phyloP scores from a whole-genome alignment of 2,888 invertebrate genomes.

The Netelia virgata region DNA sequence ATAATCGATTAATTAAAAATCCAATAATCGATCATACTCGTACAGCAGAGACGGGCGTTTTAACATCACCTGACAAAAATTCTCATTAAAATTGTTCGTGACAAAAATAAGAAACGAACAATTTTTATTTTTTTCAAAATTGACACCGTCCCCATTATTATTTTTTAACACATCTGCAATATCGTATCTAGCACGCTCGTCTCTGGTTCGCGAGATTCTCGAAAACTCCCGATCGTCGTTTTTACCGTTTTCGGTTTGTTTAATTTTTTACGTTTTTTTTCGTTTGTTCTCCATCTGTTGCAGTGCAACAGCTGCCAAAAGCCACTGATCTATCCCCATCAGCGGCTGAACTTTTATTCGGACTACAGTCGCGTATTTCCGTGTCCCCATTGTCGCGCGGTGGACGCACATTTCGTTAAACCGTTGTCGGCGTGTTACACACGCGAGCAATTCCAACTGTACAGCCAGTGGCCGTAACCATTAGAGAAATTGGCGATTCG shows the following conservation, averaged over 20 bases:
- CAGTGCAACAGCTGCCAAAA: constrained; percentile 98
- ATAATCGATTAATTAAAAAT: background rate
- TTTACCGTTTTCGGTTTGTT: background rate
- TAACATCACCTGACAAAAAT: background rate
- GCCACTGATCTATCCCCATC: constrained; percentile 94
- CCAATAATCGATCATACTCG: constrained; percentile 2
- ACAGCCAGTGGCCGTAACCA: constrained; percentile 95
- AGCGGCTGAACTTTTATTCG: constrained; percentile 95
- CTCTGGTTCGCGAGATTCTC: background rate
- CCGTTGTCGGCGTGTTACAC: constrained; percentile 94
- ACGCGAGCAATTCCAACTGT: constrained; percentile 89
- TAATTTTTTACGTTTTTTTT: constrained; percentile 58
- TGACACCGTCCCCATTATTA: background rate
- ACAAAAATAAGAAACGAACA: background rate
- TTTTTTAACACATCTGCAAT: background rate
- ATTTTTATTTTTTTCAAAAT: background rate
- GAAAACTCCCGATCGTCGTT: background rate
- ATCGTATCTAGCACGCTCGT: background rate
- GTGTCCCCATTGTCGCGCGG: constrained; percentile 95
- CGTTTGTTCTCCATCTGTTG: constrained; percentile 77
- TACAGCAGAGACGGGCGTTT: constrained; percentile 32
- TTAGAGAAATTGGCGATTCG: constrained; percentile 81
- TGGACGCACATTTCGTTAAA: constrained; percentile 98
- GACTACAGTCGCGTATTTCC: constrained; percentile 97
- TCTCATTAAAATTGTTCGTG: background rate